Percentiles rank a stretch among this genome's conserved stretches.
These are phyloP conservation scores for Zoanthus sansibaricus DNA, from an alignment of 92 coral and sea anemone genomes.

Conservation along the genomic window DNA sequence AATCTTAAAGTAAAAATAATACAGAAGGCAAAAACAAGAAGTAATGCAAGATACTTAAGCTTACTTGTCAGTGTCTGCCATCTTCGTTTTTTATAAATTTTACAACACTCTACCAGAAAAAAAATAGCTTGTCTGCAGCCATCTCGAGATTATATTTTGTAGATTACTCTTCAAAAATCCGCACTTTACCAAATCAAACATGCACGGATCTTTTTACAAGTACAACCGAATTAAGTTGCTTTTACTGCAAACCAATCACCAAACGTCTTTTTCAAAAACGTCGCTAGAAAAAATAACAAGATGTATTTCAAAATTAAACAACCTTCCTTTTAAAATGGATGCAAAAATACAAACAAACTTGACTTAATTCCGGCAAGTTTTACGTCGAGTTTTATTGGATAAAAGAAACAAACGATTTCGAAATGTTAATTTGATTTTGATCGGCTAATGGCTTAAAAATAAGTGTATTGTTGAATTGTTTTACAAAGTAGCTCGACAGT, in stretches of 20 bases:
- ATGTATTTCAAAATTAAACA: neutral
- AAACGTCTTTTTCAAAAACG: neutral
- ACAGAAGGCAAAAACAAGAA: neutral
- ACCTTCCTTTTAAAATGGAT: constrained; percentile 2
- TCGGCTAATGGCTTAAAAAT: neutral
- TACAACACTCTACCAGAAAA: neutral
- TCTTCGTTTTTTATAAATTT: neutral
- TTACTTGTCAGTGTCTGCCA: constrained; percentile 23
- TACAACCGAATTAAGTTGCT: neutral
- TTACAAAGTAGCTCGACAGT: neutral
- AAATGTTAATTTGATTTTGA: constrained; percentile 25
- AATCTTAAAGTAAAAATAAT: neutral
- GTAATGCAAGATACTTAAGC: neutral
- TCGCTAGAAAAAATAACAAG: neutral
- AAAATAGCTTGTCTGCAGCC: neutral
- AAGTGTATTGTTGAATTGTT: neutral
- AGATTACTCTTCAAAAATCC: neutral
- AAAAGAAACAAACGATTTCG: neutral
- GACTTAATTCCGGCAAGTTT: constrained; percentile 5
- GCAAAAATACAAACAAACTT: constrained; percentile 8
- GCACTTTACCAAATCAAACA: neutral
- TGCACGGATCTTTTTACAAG: neutral
- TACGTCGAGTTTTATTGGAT: neutral
- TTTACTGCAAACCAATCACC: neutral
- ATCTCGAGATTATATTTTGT: neutral